phyloP scores from a whole-genome alignment of 2,113 vertebrate genomes.

The Ctenodactylus gundi region DNA sequence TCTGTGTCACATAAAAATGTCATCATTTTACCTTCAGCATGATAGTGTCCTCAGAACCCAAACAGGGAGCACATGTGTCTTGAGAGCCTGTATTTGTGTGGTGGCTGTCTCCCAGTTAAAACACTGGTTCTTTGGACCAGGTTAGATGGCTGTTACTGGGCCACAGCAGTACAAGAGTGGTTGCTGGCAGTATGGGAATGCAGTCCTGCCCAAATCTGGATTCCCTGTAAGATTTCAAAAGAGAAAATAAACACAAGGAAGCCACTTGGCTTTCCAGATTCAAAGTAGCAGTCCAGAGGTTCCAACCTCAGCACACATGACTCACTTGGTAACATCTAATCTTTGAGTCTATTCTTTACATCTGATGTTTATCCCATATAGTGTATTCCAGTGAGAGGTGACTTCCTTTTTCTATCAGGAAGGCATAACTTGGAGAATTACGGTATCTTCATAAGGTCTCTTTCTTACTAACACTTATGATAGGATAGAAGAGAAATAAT shows the following conservation, averaged over 20 bases:
- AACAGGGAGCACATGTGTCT: not conserved
- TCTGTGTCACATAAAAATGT: not conserved
- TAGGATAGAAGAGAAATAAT: slow-evolving; percentile 20
- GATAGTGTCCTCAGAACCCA: not conserved
- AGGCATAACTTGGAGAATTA: not conserved
- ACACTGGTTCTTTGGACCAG: not conserved
- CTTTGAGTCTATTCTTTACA: not conserved
- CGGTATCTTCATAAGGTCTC: not conserved
- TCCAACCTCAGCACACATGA: not conserved
- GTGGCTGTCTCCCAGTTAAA: not conserved
- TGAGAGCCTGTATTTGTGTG: too few relatives aligned
- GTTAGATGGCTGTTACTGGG: not conserved
- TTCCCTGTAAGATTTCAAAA: not conserved
- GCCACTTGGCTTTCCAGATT: not conserved
- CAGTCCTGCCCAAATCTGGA: not conserved
- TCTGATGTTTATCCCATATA: not conserved
- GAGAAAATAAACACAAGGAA: not conserved
- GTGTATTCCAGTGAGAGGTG: not conserved
- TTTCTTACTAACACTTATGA: not conserved
- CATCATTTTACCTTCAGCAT: slow-evolving; percentile 7
- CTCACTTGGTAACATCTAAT: not conserved
- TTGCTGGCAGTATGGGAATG: not conserved
- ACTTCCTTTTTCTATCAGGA: not conserved
- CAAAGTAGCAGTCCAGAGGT: not conserved
- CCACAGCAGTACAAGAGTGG: rapidly evolving